Evolutionary conservation across 2,888 invertebrate genomes (phyloP), one percentile per base, ranked within the genome.

Genomic region (Pogonocherus hispidulus): DNA sequence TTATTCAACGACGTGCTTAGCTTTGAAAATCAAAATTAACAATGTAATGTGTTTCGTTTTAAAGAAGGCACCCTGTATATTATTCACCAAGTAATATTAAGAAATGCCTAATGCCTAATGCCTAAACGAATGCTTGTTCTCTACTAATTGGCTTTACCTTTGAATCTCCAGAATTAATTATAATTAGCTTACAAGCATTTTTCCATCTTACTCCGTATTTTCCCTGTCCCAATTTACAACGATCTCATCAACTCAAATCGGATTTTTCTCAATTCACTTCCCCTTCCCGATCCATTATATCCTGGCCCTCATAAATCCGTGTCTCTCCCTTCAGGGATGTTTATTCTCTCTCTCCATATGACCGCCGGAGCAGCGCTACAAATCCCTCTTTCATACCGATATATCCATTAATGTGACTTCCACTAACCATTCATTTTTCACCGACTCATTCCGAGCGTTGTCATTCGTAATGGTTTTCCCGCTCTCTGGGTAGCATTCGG

Each of bases 401-500:
- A 27, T 27, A 27, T 37, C 35, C 62, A 62, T 62, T 62, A 62
- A 62, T 62, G 62, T 23, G 62, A 51, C 49, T 51, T 37, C 49
- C 37, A 62, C 62, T 49, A 20, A 16, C n/a, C 35, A 20, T 51
- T 51, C 51, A 62, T 62, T 62, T 62, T 37, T 59, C 47, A 59
- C 8, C 46, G 11, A 47, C 44, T 47, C 35, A 47, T 59, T 32
- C 47, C 47, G 22, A 19, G 47, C 41, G 16, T 41, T 41, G 41
- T 41, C 27, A 27, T 27, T 27, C 27, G 27, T 27, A 27, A 27
- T 27, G 27, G 27, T 27, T 27, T 27, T 27, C 27, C 27, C 27
- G 27, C 8, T 27, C 27, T 3, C 27, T 8, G 27, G 27, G 27
- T 27, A 27, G 27, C 27, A 41, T 41, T 41, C 41, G 41, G 14